Conservation (phyloP, 2,888 invertebrate species). For the Microctonus brassicae region DNA sequence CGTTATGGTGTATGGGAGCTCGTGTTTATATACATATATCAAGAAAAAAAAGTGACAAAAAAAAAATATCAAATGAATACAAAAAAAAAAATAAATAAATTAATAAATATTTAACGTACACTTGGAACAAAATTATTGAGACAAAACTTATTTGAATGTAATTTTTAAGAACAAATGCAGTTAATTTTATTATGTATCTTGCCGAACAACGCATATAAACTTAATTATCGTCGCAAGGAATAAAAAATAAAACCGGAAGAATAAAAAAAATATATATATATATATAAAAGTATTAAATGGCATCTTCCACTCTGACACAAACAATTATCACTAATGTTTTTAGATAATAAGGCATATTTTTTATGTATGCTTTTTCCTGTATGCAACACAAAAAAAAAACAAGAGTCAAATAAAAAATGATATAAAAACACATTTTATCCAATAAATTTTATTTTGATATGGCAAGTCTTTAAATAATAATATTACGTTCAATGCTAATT, state of each 20-base stretch:
- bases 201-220: slow-evolving; percentile 48
- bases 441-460: not conserved
- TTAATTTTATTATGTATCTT: slow-evolving; percentile 62
- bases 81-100: slow-evolving; percentile 22
- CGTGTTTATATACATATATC: slow-evolving; percentile 34
- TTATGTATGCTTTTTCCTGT: slow-evolving; percentile 71
- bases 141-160: slow-evolving; percentile 26
- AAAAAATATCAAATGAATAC: slow-evolving; percentile 31
- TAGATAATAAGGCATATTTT: slow-evolving; percentile 68
- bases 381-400: slow-evolving; percentile 63
- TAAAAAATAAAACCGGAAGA: slow-evolving; percentile 35
- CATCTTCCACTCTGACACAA: slow-evolving; percentile 62
- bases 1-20: slow-evolving; percentile 43
- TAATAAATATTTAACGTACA: slow-evolving; percentile 14
- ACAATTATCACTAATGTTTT: slow-evolving; percentile 51
- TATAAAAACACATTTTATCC: slow-evolving; percentile 14
- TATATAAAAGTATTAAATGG: slow-evolving; percentile 63
- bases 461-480: not conserved
- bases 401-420: slow-evolving; percentile 47
- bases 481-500: no score
- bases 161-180: slow-evolving; percentile 47
- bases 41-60: slow-evolving; percentile 7
- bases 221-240: slow-evolving; percentile 40
- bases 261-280: slow-evolving; percentile 40
- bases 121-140: slow-evolving; percentile 15